Conservation (phyloP, 2,797 vertebrate species). For the Hapalemur alaotrensis region DNA sequence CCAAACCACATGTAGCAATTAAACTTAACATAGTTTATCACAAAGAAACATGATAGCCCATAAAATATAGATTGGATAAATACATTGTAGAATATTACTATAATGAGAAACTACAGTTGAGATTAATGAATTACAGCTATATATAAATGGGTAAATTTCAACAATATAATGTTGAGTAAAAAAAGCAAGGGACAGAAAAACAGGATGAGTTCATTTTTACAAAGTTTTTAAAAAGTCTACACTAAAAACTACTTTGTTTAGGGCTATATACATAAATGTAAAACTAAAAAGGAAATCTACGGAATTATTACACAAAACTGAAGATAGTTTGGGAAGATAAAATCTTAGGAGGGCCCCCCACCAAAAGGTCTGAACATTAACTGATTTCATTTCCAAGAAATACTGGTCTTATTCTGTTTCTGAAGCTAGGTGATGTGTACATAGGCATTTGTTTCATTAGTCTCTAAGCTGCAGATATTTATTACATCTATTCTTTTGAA, state of each 20-base stretch:
- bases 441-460: background rate
- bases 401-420: background rate
- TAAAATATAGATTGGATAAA: background rate
- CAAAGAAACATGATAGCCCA: background rate
- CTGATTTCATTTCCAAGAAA: background rate
- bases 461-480: background rate
- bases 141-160: background rate
- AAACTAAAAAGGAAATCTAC: slow-evolving; percentile 10
- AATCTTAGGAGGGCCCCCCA: background rate
- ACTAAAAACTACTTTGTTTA: slow-evolving; percentile 12
- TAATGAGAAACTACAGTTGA: background rate
- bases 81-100: background rate
- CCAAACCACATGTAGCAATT: slow-evolving; percentile 13
- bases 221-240: slow-evolving; percentile 4
- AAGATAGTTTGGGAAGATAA: background rate
- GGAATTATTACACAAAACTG: background rate
- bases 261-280: background rate
- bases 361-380: background rate
- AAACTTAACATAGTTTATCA: slow-evolving; percentile 13
- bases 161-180: background rate
- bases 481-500: background rate
- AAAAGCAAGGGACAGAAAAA: slow-evolving; percentile 19
- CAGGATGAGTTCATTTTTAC: background rate
- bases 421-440: background rate
- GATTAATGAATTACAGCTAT: background rate